phyloP scores from a whole-genome alignment of 1,140 invertebrate species.

The Ephestia elutella region DNA sequence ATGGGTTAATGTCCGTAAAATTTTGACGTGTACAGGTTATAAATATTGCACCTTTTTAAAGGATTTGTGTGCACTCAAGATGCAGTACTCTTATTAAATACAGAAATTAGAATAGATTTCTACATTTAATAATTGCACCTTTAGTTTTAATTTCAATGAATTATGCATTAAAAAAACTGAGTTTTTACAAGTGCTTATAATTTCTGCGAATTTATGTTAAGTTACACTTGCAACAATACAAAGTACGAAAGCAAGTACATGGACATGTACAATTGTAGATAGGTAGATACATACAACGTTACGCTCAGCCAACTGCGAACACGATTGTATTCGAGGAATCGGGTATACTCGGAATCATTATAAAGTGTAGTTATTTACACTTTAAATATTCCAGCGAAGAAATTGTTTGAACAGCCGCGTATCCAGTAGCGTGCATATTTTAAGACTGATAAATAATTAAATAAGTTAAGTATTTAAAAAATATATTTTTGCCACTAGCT shows the following conservation, averaged over 20 bases:
- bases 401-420: not conserved
- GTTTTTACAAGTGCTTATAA: not conserved
- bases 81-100: too few species aligned
- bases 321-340: not conserved
- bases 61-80: too few species aligned
- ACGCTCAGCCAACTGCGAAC: not conserved
- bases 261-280: not conserved
- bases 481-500: too few species aligned
- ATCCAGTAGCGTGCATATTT: not conserved
- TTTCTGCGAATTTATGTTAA: not conserved
- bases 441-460: too few species aligned
- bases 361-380: not conserved
- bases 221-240: not conserved
- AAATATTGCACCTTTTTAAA: too few species aligned
- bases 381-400: constrained; percentile 2
- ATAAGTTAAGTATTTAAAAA: too few species aligned
- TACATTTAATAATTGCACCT: too few species aligned
- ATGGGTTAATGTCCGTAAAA: too few species aligned
- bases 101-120: too few species aligned
- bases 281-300: not conserved
- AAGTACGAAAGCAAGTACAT: not conserved
- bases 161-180: too few species aligned
- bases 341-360: not conserved
- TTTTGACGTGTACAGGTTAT: too few species aligned
- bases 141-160: too few species aligned